Percentiles rank a stretch among this genome's conserved stretches.
Conservation (phyloP, 1,140 invertebrate species). For the Arctopsyche grandis region DNA sequence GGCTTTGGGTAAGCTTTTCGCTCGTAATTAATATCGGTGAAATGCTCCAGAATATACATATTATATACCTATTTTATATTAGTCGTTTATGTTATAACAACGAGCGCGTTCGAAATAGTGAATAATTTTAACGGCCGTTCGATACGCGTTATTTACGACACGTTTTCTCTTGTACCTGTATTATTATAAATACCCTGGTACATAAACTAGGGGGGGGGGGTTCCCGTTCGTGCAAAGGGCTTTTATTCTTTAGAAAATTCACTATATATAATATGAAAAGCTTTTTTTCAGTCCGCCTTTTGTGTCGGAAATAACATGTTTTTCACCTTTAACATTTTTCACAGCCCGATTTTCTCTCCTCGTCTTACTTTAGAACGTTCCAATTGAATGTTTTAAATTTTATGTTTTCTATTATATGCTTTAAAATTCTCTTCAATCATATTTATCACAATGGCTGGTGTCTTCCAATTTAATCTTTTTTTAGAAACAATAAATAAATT, state of each 20-base stretch:
- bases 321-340: not conserved
- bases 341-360: too few relatives aligned
- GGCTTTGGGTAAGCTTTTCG: too few relatives aligned
- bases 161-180: not conserved
- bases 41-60: too few relatives aligned
- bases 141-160: slow-evolving; percentile 2
- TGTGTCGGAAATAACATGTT: not conserved
- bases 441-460: too few relatives aligned
- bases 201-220: not conserved
- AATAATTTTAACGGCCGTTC: slow-evolving; percentile 1
- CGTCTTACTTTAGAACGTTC: too few relatives aligned
- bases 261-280: not conserved
- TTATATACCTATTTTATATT: too few relatives aligned
- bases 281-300: not conserved
- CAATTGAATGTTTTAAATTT: too few relatives aligned
- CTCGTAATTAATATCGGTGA: too few relatives aligned
- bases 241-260: not conserved
- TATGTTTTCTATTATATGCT: too few relatives aligned
- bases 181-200: not conserved
- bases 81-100: not conserved
- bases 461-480: too few relatives aligned
- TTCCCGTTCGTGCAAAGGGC: not conserved
- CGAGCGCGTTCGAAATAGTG: not conserved
- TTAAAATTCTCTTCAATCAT: too few relatives aligned
- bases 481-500: too few relatives aligned